Base-by-base conservation (phyloP, 2,113 vertebrate species). In the Eclectus roratus region DNA sequence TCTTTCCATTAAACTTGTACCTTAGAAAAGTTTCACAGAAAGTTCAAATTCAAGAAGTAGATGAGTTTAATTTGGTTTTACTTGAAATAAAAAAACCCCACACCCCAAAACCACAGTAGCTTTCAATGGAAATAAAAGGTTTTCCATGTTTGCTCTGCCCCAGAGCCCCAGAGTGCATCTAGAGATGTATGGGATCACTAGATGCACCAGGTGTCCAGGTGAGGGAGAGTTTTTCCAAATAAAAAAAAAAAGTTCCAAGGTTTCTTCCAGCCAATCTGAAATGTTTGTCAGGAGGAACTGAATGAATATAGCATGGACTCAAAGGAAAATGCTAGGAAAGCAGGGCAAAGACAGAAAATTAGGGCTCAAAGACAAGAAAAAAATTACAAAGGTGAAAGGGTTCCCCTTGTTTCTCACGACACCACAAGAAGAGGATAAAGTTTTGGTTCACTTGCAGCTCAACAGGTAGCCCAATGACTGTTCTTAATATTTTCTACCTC, bases 131-230 rank as follows among this genome's bases (percentile, higher is more conserved):
- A 63, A 69, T 10, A 39, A 77, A 21, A 29, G 5, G 0, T 37
- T 89, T 85, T 55, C 31, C 21, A 35, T 25, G 10, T 58, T 31
- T 68, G 7, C 21, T 55, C 27, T 49, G 6, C 43, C 33, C 4
- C 21, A 35, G 17, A 29, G 23, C 19, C 37, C 27, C 13, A 41
- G 8, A 55, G 19, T 55, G 31, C 53, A 33, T 55, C 29, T 31
- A 29, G 52, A 78, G 11, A 31, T 13, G 8, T 2, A 6, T 17
- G 17, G 4, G 5, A 25, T 33, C 25, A 3, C 7, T 47, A 39
- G 13, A 24, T 71, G 20, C 3, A 27, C 4, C 14, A 2, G 0
- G 9, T 65, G 8, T 61, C 35, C 21, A 37, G 1, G 0, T 25
- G 18, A 2, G 1, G 9, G 5, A 2, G 11, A 82, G 7, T 44